Percentiles rank a stretch among this genome's conserved stretches.
Evolutionary conservation across 2,113 vertebrate genomes (phyloP).

Genomic region (Excalfactoria chinensis): DNA sequence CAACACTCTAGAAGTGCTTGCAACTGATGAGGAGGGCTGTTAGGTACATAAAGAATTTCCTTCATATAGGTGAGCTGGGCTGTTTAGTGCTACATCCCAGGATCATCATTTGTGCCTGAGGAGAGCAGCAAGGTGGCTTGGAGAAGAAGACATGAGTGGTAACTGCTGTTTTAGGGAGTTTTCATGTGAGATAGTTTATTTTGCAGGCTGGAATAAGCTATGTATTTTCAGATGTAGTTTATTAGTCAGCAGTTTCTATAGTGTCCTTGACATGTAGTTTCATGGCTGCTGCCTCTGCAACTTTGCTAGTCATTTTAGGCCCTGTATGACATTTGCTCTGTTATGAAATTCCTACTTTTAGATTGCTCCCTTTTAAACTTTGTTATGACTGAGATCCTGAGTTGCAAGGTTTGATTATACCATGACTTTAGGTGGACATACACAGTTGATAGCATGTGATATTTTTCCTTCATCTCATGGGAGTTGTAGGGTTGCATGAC

Average conservation of each 20-base stretch:
- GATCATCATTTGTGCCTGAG: fast-evolving
- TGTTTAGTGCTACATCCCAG: fast-evolving
- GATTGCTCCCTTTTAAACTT: neutral
- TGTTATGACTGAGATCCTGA: neutral
- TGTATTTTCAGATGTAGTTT: neutral
- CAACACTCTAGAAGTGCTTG: neutral
- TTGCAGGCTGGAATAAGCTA: neutral
- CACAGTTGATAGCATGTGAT: fast-evolving
- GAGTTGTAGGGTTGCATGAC: neutral
- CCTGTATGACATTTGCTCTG: neutral
- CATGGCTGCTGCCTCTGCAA: neutral
- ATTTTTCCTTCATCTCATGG: neutral
- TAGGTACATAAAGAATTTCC: fast-evolving
- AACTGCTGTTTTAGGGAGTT: neutral
- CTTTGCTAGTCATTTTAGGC: neutral
- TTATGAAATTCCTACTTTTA: neutral
- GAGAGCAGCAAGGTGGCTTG: neutral
- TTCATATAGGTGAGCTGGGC: neutral
- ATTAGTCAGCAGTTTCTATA: neutral
- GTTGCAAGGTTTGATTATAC: neutral
- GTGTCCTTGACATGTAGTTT: neutral
- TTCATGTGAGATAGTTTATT: neutral
- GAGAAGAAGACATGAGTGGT: neutral
- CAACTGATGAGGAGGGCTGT: neutral
- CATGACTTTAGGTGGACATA: fast-evolving